phyloP scores from a whole-genome alignment of 2,888 invertebrate species.

The Azorinus chamasolen region DNA sequence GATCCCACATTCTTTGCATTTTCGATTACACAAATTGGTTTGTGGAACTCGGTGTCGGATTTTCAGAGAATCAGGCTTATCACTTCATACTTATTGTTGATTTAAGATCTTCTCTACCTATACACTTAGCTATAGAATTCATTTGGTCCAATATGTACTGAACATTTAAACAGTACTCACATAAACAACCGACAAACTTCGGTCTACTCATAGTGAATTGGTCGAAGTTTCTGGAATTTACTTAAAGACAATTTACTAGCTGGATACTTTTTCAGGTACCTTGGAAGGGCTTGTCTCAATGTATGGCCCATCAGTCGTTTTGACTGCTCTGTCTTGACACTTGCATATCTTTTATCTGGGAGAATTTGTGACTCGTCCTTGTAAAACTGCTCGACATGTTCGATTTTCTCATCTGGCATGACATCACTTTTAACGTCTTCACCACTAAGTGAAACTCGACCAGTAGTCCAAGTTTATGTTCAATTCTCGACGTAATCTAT shows the following conservation, averaged over 20 bases:
- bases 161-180: conserved; percentile 42
- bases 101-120: no score
- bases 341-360: conserved; percentile 32
- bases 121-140: no score
- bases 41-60: no score
- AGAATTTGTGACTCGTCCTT: conserved; percentile 21
- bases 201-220: conserved; percentile 18
- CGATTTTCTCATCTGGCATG: conserved; percentile 15
- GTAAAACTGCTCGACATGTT: conserved; percentile 15
- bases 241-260: conserved; percentile 21
- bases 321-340: conserved; percentile 10
- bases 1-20: conserved; percentile 19
- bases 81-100: no score
- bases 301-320: conserved; percentile 22
- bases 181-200: conserved; percentile 31
- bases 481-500: conserved; percentile 16
- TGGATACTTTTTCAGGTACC: conserved; percentile 16
- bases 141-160: conserved; percentile 20
- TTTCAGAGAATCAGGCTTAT: no score
- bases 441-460: conserved; percentile 16
- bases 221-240: conserved; percentile 25
- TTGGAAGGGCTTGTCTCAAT: conserved; percentile 3
- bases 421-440: conserved; percentile 3
- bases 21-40: no score
- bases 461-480: conserved; percentile 17